Evolutionary conservation across 2,888 invertebrate species (phyloP).

Genomic region (Dicyrtoma fusca): DNA sequence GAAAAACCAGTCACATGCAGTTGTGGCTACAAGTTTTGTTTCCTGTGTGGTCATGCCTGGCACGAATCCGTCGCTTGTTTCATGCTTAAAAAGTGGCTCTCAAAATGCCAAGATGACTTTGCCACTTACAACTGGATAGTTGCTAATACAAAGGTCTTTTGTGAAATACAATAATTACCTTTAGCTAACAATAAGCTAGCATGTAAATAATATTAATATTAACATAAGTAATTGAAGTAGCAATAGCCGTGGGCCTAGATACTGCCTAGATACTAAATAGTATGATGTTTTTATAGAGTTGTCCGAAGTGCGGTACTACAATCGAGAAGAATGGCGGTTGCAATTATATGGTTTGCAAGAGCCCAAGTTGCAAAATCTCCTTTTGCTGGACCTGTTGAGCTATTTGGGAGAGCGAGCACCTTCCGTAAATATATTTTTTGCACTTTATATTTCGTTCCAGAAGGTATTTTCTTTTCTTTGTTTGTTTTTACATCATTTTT

Average conservation of each 20-base stretch:
- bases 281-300: constrained; percentile 68
- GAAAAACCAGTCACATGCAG: constrained; percentile 88
- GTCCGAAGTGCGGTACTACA: constrained; percentile 97
- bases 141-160: constrained; percentile 85
- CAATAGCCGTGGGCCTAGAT: too few species aligned
- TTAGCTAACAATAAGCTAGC: neutral
- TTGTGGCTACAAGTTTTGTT: constrained; percentile 93
- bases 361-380: constrained; percentile 95
- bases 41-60: constrained; percentile 95
- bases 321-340: constrained; percentile 98
- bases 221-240: neutral
- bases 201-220: neutral
- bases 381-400: constrained; percentile 99
- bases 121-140: constrained; percentile 99
- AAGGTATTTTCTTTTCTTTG: too few species aligned
- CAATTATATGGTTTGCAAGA: constrained; percentile 99
- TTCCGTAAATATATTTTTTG: constrained; percentile 66
- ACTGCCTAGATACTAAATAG: neutral
- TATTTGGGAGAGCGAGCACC: constrained; percentile 98
- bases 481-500: neutral
- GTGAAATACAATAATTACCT: neutral
- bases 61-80: constrained; percentile 97
- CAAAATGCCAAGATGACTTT: constrained; percentile 98
- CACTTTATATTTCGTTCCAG: too few species aligned
- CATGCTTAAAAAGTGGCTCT: constrained; percentile 92